Conservation (phyloP, 2,113 vertebrate species). For the Xenopus tropicalis region DNA sequence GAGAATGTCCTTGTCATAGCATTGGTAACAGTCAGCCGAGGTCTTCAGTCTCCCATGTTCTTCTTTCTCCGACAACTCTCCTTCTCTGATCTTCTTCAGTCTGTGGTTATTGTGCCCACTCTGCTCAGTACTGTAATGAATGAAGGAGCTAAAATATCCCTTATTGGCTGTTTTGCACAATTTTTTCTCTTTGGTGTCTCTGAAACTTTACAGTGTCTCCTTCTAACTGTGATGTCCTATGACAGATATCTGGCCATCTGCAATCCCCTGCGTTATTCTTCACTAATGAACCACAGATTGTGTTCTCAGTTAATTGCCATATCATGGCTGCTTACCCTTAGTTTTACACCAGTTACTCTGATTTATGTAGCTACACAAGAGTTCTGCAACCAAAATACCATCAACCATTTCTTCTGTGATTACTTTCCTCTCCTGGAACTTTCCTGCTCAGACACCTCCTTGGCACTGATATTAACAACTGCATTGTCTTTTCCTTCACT, state of each 20-base stretch:
- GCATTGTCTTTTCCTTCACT: no score
- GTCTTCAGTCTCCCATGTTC: conserved; percentile 39
- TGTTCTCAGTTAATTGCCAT: no score
- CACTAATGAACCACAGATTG: conserved; percentile 31
- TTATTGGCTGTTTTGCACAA: conserved; percentile 27
- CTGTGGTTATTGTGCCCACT: conserved; percentile 22
- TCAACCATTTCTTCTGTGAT: no score
- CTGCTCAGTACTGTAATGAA: conserved; percentile 36
- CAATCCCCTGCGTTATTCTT: conserved; percentile 15
- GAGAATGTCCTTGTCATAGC: conserved; percentile 35
- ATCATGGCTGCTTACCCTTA: no score
- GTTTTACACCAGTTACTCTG: no score
- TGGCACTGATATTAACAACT: no score
- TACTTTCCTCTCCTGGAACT: no score
- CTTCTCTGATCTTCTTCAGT: conserved; percentile 43
- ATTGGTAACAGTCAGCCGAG: neutral
- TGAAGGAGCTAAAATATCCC: conserved; percentile 26
- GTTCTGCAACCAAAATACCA: no score
- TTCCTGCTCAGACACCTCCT: no score
- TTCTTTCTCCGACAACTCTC: conserved; percentile 46
- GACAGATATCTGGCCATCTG: conserved; percentile 41
- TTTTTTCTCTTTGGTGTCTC: conserved; percentile 46
- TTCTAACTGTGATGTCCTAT: conserved; percentile 33
- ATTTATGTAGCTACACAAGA: no score
- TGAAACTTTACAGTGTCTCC: conserved; percentile 30